Percentiles rank a stretch among this genome's conserved stretches.
These are phyloP conservation scores for Rhabdomys pumilio DNA, from an alignment of 2,797 vertebrate species.

Conservation along the genomic window DNA sequence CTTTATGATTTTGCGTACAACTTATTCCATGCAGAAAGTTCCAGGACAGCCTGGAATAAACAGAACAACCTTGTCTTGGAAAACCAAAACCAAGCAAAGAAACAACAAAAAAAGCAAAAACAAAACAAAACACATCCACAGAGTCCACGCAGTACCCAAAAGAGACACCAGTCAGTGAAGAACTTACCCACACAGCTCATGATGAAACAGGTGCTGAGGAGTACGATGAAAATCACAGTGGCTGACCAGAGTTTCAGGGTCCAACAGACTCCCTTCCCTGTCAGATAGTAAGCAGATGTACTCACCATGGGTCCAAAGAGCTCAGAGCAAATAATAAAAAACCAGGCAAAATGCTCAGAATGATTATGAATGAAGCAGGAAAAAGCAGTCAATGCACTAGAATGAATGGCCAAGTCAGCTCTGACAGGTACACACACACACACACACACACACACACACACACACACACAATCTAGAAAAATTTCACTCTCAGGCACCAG, in stretches of 20 bases:
- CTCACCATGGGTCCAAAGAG: not conserved
- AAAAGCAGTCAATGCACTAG: not conserved
- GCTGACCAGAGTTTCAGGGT: slow-evolving; percentile 43
- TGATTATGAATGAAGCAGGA: slow-evolving; percentile 12
- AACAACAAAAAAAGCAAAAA: too few species aligned
- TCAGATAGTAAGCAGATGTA: slow-evolving; percentile 9
- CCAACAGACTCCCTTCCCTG: not conserved
- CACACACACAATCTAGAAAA: not conserved
- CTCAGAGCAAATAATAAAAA: not conserved
- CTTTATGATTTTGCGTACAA: too few species aligned
- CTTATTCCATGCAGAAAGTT: too few species aligned
- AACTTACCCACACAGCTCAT: slow-evolving; percentile 66
- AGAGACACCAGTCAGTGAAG: not conserved
- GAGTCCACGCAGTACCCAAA: not conserved
- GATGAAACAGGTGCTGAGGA: slow-evolving; percentile 68
- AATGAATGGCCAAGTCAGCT: not conserved
- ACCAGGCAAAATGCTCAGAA: not conserved
- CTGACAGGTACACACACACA: not conserved
- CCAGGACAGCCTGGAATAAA: not conserved
- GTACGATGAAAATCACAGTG: not conserved
- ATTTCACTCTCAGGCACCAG: not conserved
- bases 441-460: not conserved
- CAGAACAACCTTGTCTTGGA: not conserved
- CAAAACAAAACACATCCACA: too few species aligned
- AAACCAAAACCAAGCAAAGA: too few species aligned